Conservation (phyloP, 2,797 vertebrate genomes). For the Pseudocheirus occidentalis region DNA sequence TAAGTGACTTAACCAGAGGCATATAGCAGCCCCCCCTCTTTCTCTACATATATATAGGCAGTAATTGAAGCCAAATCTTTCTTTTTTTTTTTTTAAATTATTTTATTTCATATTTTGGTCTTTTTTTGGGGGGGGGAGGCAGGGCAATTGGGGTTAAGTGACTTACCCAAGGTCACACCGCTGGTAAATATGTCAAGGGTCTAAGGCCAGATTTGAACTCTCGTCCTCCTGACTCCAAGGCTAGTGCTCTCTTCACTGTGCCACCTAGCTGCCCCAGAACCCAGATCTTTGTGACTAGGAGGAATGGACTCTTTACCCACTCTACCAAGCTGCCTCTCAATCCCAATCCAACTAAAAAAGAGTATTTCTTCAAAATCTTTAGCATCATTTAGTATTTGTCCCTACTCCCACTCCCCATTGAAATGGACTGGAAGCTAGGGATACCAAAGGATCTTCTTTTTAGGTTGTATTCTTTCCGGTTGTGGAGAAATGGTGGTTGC, state of each 20-base stretch:
- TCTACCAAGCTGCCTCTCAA: neutral
- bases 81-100: too few relatives aligned
- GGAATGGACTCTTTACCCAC: neutral
- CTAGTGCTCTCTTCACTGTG: too few relatives aligned
- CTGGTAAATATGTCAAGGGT: too few relatives aligned
- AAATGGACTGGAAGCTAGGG: conserved; percentile 46
- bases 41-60: neutral
- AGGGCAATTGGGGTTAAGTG: too few relatives aligned
- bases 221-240: too few relatives aligned
- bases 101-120: too few relatives aligned
- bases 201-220: too few relatives aligned
- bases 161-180: too few relatives aligned
- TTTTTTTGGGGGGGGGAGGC: too few relatives aligned
- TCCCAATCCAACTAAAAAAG: neutral
- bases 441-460: conserved; percentile 36
- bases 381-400: neutral
- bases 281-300: neutral
- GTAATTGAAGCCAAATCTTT: neutral
- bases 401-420: neutral
- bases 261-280: too few relatives aligned
- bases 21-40: too few relatives aligned
- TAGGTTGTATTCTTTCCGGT: conserved; percentile 44
- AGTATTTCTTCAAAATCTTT: neutral
- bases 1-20: neutral
- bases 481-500: conserved; percentile 34